phyloP scores from a whole-genome alignment of 2,888 invertebrate genomes.

The Corbicula japonica region DNA sequence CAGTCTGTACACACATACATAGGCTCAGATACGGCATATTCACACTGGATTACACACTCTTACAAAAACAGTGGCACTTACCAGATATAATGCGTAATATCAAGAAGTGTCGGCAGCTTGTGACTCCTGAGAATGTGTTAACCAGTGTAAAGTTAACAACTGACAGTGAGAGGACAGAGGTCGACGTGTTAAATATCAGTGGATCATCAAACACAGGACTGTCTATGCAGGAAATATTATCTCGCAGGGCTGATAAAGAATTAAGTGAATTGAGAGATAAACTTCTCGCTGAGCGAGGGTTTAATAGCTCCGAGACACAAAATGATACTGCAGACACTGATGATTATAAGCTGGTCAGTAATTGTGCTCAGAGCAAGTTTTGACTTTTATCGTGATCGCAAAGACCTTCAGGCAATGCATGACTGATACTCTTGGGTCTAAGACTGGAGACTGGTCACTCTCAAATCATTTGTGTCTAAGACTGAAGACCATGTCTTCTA shows the following conservation, averaged over 20 bases:
- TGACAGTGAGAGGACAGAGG: neutral
- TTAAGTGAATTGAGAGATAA: neutral
- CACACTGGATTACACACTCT: slow-evolving; percentile 91
- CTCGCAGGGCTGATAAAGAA: neutral
- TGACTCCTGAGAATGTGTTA: slow-evolving; percentile 65
- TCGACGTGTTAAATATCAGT: slow-evolving; percentile 7
- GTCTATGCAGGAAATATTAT: neutral
- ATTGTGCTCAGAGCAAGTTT: too few relatives aligned
- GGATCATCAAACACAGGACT: neutral
- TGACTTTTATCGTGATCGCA: too few relatives aligned
- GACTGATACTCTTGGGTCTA: too few relatives aligned
- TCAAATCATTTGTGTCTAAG: too few relatives aligned
- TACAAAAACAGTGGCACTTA: slow-evolving; percentile 91
- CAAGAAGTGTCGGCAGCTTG: slow-evolving; percentile 61
- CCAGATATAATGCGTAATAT: slow-evolving; percentile 79
- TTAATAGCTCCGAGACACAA: too few relatives aligned
- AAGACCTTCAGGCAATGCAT: too few relatives aligned
- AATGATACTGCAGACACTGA: too few relatives aligned
- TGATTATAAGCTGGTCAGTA: too few relatives aligned
- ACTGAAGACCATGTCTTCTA: too few relatives aligned
- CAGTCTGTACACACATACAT: slow-evolving; percentile 93
- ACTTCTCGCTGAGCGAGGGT: too few relatives aligned
- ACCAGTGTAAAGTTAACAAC: slow-evolving; percentile 36
- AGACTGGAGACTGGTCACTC: too few relatives aligned
- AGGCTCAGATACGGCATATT: slow-evolving; percentile 95